Conservation (phyloP, 2,888 invertebrate genomes). For the Liposcelis brunnea region DNA sequence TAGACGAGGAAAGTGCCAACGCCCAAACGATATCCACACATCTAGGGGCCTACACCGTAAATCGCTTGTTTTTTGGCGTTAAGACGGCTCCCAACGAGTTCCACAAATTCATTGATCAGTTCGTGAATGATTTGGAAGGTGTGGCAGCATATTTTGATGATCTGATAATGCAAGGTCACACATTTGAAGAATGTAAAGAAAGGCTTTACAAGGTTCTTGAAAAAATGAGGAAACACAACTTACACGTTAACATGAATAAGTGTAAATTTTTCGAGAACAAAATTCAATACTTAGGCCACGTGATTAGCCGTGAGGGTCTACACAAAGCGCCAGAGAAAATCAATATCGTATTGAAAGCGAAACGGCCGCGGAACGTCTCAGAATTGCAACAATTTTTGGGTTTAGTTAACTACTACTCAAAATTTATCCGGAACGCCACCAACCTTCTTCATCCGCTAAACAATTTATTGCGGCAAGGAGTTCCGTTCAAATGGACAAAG, state of each 20-base stretch:
- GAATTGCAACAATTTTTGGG: constrained; percentile 17
- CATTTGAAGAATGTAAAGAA: constrained; percentile 10
- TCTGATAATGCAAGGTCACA: constrained; percentile 12
- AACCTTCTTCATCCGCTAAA: background rate
- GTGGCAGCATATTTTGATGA: constrained; percentile 12
- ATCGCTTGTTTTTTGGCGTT: constrained; percentile 7
- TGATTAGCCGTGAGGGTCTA: constrained; percentile 9
- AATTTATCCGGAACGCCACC: constrained; percentile 12
- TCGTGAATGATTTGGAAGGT: background rate
- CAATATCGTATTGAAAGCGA: constrained; percentile 13
- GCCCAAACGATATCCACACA: constrained; percentile 8
- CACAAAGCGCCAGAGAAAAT: constrained; percentile 13
- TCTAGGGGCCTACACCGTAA: constrained; percentile 8
- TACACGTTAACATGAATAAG: background rate
- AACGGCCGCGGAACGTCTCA: constrained; percentile 14
- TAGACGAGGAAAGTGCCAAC: background rate
- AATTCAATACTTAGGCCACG: constrained; percentile 13
- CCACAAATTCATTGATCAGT: constrained; percentile 10
- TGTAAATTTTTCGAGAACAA: constrained; percentile 12
- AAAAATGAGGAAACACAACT: constrained; percentile 10
- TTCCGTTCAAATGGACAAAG: constrained; percentile 8
- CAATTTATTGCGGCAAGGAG: constrained; percentile 2
- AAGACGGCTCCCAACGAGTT: constrained; percentile 10
- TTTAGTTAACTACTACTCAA: constrained; percentile 17
- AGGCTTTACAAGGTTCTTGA: background rate